Conservation (phyloP, 2,888 invertebrate species). For the Arge pagana region DNA sequence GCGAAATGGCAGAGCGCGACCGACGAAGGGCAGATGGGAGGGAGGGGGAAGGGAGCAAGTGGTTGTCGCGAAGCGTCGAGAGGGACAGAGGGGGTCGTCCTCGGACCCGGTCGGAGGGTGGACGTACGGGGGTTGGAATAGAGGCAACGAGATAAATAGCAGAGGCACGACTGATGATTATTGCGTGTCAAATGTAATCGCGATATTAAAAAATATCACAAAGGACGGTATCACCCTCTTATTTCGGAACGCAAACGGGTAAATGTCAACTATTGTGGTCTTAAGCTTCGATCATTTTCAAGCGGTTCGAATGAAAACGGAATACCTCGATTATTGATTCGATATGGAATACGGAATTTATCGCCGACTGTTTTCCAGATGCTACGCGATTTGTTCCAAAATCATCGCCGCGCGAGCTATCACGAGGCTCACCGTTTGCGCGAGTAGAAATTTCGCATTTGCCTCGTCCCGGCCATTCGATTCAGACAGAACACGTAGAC, state of each 20-base stretch:
- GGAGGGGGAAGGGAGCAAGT: too few species aligned
- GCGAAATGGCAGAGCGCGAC: slow-evolving; percentile 7
- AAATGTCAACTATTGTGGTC: slow-evolving; percentile 21
- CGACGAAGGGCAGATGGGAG: neutral
- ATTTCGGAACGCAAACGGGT: slow-evolving; percentile 6
- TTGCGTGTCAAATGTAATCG: slow-evolving; percentile 27
- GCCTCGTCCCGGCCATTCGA: too few species aligned
- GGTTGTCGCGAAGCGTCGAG: slow-evolving; percentile 22
- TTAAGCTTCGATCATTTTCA: slow-evolving; percentile 21
- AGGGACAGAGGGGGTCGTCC: slow-evolving; percentile 22
- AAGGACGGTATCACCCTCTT: slow-evolving; percentile 18
- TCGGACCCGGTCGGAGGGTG: slow-evolving; percentile 10
- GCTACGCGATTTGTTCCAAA: too few species aligned
- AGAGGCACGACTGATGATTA: slow-evolving; percentile 26
- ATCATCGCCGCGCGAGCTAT: too few species aligned
- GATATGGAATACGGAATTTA: too few species aligned
- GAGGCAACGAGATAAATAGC: slow-evolving; percentile 27
- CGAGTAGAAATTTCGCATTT: too few species aligned
- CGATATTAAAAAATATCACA: slow-evolving; percentile 28
- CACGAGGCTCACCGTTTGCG: too few species aligned
- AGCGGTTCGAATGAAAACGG: slow-evolving; percentile 6
- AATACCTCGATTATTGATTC: slow-evolving; percentile 8
- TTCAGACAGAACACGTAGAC: too few species aligned
- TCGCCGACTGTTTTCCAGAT: too few species aligned
- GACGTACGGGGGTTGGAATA: slow-evolving; percentile 16